These are phyloP conservation scores for Nephrotoma flavescens DNA, from an alignment of 2,888 invertebrate genomes.

Conservation along the genomic window DNA sequence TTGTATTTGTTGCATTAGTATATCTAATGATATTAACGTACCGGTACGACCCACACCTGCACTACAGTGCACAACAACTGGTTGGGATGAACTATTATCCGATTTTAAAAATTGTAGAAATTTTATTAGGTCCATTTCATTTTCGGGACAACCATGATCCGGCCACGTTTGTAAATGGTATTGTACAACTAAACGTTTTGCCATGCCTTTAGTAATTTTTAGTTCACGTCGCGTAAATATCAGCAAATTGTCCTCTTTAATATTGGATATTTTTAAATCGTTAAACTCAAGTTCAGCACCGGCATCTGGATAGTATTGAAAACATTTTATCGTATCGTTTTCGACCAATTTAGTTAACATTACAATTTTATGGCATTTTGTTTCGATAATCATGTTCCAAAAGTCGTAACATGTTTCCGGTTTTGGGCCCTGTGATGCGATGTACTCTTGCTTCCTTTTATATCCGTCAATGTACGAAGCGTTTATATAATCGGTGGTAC, in stretches of 20 bases:
- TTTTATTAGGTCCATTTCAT: conserved; percentile 42
- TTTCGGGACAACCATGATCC: conserved; percentile 50
- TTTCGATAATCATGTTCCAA: conserved; percentile 62
- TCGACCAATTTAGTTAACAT: conserved; percentile 58
- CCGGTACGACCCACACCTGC: conserved; percentile 68
- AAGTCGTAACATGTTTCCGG: conserved; percentile 51
- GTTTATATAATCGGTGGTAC: conserved; percentile 56
- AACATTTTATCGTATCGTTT: conserved; percentile 49
- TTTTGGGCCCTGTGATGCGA: conserved; percentile 60
- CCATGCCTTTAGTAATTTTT: conserved; percentile 34
- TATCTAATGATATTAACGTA: conserved; percentile 55
- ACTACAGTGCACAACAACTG: conserved; percentile 40
- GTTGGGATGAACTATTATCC: conserved; percentile 30
- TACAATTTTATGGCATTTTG: conserved; percentile 48
- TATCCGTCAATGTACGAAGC: conserved; percentile 58
- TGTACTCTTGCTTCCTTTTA: conserved; percentile 47
- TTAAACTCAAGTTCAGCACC: conserved; percentile 42
- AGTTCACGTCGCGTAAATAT: conserved; percentile 47
- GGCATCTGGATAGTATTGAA: conserved; percentile 51
- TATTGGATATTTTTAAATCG: conserved; percentile 41
- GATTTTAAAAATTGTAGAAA: conserved; percentile 40
- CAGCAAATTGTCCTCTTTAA: conserved; percentile 36
- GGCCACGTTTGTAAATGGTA: conserved; percentile 60
- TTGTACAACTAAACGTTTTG: conserved; percentile 38
- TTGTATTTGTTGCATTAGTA: conserved; percentile 47